Evolutionary conservation across 2,888 invertebrate species (phyloP).

Genomic region (Drosophila falleni): DNA sequence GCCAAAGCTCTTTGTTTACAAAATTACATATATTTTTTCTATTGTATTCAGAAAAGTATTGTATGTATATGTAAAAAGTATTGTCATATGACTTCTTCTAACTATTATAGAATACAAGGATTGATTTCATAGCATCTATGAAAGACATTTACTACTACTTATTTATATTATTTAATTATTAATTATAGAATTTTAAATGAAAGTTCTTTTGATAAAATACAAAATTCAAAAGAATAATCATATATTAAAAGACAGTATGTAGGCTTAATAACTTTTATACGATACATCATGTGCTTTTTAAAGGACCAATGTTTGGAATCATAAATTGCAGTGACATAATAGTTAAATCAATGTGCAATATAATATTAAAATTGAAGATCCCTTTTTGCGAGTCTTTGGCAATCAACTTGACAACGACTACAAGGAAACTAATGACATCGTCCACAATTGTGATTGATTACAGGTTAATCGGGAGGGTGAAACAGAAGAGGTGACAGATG

Average conservation of each 20-base stretch:
- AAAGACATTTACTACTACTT: not conserved
- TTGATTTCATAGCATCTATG: not conserved
- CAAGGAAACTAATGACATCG: not conserved
- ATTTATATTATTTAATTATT: conserved; percentile 1
- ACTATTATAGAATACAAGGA: not conserved
- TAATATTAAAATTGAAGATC: conserved; percentile 1
- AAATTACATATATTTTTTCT: not conserved
- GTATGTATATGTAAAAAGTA: too few species aligned
- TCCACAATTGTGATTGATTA: not conserved
- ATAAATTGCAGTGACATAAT: not conserved
- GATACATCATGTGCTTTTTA: too few species aligned
- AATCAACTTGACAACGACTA: conserved; percentile 3
- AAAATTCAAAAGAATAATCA: too few species aligned
- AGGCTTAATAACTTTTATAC: too few species aligned
- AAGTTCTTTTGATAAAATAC: too few species aligned
- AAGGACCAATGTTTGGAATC: too few species aligned
- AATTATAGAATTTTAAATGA: not conserved
- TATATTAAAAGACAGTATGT: too few species aligned
- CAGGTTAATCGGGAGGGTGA: not conserved
- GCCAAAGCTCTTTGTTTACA: conserved; percentile 16
- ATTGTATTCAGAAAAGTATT: not conserved
- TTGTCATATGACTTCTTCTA: not conserved
- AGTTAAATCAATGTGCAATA: conserved; percentile 3
- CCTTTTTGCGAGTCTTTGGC: not conserved
- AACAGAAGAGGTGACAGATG: not conserved